Conservation (phyloP, 2,113 vertebrate species). For the Hyaena hyaena region DNA sequence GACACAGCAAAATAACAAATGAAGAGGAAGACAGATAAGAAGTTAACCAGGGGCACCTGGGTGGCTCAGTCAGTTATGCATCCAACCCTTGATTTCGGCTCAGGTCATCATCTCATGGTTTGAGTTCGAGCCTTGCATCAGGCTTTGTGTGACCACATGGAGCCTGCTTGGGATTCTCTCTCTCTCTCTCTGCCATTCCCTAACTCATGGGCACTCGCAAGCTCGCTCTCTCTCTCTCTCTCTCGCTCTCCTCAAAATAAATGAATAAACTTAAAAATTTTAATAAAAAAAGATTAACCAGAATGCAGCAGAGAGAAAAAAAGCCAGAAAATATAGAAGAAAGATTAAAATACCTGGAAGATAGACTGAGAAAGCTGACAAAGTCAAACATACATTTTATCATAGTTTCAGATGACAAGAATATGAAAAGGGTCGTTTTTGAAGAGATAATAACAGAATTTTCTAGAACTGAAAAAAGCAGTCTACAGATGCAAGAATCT, state of each 20-base stretch:
- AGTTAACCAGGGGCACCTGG: not conserved
- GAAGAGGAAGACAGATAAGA: not conserved
- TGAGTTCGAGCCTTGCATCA: no score
- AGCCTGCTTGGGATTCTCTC: no score
- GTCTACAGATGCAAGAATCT: not conserved
- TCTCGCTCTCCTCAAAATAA: no score
- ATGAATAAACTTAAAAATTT: no score
- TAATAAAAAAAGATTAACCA: not conserved
- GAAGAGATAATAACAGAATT: not conserved
- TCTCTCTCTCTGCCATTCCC: no score
- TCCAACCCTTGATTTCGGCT: no score
- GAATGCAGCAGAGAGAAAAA: not conserved
- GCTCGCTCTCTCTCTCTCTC: no score
- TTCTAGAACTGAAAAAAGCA: not conserved
- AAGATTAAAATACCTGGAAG: not conserved
- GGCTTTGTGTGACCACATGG: no score
- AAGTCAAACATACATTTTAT: not conserved
- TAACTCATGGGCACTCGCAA: no score
- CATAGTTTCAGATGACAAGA: not conserved
- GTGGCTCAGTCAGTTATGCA: no score
- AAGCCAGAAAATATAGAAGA: not conserved
- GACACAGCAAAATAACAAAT: not conserved
- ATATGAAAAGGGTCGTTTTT: not conserved
- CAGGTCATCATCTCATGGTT: no score
- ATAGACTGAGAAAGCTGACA: not conserved